A percentile compares a stretch with the other conserved stretches of the same genome.
These are phyloP conservation scores for Buphagus erythrorhynchus DNA, from an alignment of 2,797 vertebrate genomes.

Conservation along the genomic window DNA sequence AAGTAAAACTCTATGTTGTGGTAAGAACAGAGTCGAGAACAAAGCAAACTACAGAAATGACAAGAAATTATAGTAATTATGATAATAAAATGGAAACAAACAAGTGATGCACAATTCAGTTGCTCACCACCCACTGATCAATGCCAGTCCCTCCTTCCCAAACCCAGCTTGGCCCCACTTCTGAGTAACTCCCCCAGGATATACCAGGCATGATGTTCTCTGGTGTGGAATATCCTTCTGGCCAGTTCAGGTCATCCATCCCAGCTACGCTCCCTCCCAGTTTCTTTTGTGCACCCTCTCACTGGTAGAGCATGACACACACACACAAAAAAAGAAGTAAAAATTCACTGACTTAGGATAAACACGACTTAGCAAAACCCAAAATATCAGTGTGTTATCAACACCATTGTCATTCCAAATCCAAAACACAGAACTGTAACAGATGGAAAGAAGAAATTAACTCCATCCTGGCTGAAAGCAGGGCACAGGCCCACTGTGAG, in stretches of 20 bases:
- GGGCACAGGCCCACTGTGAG: accelerated
- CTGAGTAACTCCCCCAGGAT: not conserved
- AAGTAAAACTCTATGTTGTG: not conserved
- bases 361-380: not conserved
- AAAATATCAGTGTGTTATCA: not conserved
- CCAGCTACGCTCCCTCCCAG: not conserved
- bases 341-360: not conserved
- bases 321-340: not conserved
- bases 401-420: not conserved
- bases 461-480: not conserved
- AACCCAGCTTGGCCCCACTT: not conserved
- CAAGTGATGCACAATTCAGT: not conserved
- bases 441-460: not conserved
- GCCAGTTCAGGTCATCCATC: not conserved
- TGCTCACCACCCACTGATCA: not conserved
- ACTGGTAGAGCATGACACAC: too few species aligned
- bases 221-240: not conserved
- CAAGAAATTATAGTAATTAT: not conserved
- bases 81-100: not conserved
- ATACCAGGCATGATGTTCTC: not conserved
- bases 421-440: not conserved
- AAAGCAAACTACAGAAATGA: not conserved
- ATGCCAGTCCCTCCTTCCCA: not conserved
- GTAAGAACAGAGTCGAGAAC: not conserved
- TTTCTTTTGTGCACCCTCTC: not conserved